These are phyloP conservation scores for Callionymus lyra DNA, from an alignment of 2,113 vertebrate genomes.

Conservation along the genomic window DNA sequence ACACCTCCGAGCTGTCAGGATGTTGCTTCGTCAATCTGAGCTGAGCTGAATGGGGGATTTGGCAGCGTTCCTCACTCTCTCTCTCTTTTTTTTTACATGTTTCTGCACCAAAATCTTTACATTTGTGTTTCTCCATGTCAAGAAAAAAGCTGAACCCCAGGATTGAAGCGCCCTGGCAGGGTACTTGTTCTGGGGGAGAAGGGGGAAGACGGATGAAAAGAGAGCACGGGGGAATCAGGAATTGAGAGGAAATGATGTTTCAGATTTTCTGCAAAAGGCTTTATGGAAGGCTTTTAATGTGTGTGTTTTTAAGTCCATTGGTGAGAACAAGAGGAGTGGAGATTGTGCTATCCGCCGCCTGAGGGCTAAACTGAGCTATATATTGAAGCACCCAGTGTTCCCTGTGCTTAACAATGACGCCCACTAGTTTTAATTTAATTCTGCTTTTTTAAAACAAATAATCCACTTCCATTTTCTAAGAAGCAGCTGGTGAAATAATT, in stretches of 20 bases:
- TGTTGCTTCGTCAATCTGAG: conserved; percentile 49
- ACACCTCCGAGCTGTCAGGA: conserved; percentile 57
- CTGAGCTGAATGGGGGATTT: conserved; percentile 61
- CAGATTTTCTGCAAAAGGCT: conserved; percentile 58
- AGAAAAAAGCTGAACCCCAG: conserved; percentile 42
- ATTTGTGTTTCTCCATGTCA: conserved; percentile 57
- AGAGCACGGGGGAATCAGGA: conserved; percentile 24
- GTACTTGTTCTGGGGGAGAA: conserved; percentile 48
- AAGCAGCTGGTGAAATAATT: conserved; percentile 49
- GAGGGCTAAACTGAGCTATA: conserved; percentile 50
- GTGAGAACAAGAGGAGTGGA: conserved; percentile 47
- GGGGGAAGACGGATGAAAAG: conserved; percentile 32
- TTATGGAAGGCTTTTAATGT: conserved; percentile 53
- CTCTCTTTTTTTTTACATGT: conserved; percentile 35
- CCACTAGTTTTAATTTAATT: conserved; percentile 63
- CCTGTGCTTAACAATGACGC: conserved; percentile 58
- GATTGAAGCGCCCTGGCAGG: conserved; percentile 55
- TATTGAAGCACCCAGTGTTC: conserved; percentile 61
- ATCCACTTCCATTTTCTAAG: conserved; percentile 56
- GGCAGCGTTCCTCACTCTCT: conserved; percentile 34
- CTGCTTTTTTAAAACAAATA: conserved; percentile 43
- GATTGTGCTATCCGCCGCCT: conserved; percentile 56
- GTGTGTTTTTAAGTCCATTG: conserved; percentile 54
- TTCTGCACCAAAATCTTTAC: conserved; percentile 57
- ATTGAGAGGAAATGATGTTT: conserved; percentile 52